Percentiles rank a stretch among this genome's conserved stretches.
Conservation (phyloP, 1,140 invertebrate genomes). For the Magallana ariakensis region DNA sequence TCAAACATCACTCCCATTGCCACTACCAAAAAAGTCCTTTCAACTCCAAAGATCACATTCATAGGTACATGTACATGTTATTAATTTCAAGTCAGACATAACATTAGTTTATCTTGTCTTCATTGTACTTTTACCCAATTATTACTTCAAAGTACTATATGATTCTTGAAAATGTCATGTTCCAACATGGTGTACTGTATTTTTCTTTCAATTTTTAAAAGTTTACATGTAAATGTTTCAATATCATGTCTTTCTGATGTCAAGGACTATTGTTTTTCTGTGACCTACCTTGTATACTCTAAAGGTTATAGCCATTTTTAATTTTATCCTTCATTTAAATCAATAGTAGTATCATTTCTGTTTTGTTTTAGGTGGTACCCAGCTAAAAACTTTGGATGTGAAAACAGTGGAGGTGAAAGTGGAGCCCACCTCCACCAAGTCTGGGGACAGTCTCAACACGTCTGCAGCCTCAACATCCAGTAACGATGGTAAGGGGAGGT, state of each 20-base stretch:
- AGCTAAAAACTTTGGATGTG: conserved; percentile 75
- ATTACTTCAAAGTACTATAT: not conserved
- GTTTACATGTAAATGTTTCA: not conserved
- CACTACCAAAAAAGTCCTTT: conserved; percentile 82
- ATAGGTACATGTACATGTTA: conserved; percentile 83
- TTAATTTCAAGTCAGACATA: too few relatives aligned
- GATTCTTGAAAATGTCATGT: not conserved
- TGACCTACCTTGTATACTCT: too few relatives aligned
- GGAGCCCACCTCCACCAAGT: conserved; percentile 52
- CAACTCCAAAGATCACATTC: conserved; percentile 93
- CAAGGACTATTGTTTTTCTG: not conserved
- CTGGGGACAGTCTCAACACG: conserved; percentile 62
- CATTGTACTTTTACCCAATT: not conserved
- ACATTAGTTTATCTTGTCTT: too few relatives aligned
- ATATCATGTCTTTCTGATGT: not conserved
- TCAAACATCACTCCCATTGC: conserved; percentile 49
- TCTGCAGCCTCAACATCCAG: conserved; percentile 39
- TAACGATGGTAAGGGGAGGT: conserved; percentile 51
- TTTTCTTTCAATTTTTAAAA: not conserved
- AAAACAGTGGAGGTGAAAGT: conserved; percentile 76
- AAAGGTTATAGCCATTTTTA: too few relatives aligned
- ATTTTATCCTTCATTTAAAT: not conserved
- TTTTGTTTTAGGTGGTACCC: conserved; percentile 73
- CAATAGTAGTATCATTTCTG: not conserved
- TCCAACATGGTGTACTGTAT: not conserved